Percentiles rank a stretch among this genome's conserved stretches.
phyloP scores from a whole-genome alignment of 2,888 invertebrate genomes.

The Sicus ferrugineus region DNA sequence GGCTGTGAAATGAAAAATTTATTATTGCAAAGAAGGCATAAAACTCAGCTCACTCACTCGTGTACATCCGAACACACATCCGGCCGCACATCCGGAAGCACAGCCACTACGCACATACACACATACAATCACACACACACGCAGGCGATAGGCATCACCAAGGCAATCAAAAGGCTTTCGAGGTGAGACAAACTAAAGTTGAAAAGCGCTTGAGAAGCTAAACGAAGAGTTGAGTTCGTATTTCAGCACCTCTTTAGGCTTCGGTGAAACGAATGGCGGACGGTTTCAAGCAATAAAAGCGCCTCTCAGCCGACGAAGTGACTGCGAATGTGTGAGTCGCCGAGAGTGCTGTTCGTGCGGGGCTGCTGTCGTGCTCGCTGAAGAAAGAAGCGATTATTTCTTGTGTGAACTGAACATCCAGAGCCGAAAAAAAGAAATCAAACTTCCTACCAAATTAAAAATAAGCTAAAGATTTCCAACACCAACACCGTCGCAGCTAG shows the following conservation, averaged over 20 bases:
- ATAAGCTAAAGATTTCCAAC: too few species aligned
- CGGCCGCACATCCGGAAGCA: background rate
- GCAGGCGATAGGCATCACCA: background rate
- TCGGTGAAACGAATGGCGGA: background rate
- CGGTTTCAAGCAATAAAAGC: background rate
- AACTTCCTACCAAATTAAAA: too few species aligned
- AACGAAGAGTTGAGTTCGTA: constrained; percentile 16
- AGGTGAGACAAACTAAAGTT: constrained; percentile 36
- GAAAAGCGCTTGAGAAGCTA: constrained; percentile 18
- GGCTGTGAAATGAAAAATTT: background rate
- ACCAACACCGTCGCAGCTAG: too few species aligned
- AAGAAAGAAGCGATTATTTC: too few species aligned
- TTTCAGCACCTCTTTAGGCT: constrained; percentile 14
- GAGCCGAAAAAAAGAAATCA: too few species aligned
- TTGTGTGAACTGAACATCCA: too few species aligned
- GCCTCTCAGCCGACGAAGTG: too few species aligned
- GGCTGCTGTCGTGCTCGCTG: too few species aligned
- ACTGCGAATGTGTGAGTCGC: background rate
- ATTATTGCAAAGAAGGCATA: background rate
- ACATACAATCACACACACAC: constrained; percentile 7
- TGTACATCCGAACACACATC: background rate
- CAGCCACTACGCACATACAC: background rate
- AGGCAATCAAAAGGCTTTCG: constrained; percentile 34
- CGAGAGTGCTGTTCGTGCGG: too few species aligned
- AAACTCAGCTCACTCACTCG: background rate